phyloP scores from a whole-genome alignment of 2,888 invertebrate species.

The Harmothoe impar region DNA sequence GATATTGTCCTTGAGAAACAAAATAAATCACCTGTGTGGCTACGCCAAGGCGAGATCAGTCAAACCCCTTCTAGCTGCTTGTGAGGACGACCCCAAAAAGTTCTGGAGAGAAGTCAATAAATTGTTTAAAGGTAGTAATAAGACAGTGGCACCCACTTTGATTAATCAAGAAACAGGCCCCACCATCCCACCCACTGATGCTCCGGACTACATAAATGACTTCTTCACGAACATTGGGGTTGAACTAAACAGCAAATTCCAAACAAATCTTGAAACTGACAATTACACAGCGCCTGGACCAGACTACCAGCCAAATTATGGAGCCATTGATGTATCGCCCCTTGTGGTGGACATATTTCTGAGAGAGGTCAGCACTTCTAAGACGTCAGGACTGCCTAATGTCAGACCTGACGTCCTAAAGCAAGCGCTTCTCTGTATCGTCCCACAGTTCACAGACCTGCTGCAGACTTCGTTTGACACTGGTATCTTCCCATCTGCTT shows the following conservation, averaged over 20 bases:
- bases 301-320: neutral
- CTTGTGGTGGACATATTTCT: neutral
- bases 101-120: neutral
- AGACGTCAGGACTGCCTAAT: neutral
- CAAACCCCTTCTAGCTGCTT: neutral
- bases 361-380: neutral
- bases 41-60: neutral
- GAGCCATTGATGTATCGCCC: neutral
- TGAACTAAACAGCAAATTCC: neutral
- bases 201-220: neutral
- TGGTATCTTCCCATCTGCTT: neutral
- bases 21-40: too few species aligned
- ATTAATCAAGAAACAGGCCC: neutral
- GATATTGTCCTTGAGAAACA: neutral
- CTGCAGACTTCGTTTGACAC: neutral
- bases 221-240: neutral
- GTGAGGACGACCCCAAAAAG: too few species aligned
- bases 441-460: too few species aligned
- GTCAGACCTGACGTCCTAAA: too few species aligned
- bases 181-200: neutral
- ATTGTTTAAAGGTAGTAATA: neutral
- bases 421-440: too few species aligned
- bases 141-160: too few species aligned
- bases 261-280: neutral
- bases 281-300: too few species aligned